Evolutionary conservation across 2,113 vertebrate species (phyloP).

Genomic region (Muntiacus muntjak): DNA sequence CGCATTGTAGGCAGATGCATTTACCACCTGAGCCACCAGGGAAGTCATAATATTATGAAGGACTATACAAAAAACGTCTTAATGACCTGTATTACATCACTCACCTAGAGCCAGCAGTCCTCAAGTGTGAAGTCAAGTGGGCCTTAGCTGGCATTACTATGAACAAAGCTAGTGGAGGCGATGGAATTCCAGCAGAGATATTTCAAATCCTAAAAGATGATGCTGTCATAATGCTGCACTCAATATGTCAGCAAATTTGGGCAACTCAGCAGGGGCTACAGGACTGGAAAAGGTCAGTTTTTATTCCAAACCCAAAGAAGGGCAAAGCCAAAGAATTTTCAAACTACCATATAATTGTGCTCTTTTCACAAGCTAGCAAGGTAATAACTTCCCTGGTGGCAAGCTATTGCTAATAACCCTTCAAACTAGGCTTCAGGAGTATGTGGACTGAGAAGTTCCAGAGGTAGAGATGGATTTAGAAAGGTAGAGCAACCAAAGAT

Average conservation of each 20-base stretch:
- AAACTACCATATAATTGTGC: neutral
- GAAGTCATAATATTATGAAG: neutral
- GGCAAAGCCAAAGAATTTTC: neutral
- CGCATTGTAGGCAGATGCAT: too few species aligned
- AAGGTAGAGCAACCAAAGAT: neutral
- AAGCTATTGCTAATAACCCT: neutral
- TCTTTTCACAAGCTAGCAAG: neutral
- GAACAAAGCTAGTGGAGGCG: neutral
- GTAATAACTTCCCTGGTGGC: neutral
- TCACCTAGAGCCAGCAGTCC: neutral
- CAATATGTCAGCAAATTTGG: neutral
- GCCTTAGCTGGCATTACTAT: neutral
- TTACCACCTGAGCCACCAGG: too few species aligned
- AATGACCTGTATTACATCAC: neutral
- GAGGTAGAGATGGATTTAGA: neutral
- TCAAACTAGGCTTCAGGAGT: neutral
- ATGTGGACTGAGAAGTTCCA: neutral
- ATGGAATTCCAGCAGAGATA: neutral
- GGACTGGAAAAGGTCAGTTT: neutral
- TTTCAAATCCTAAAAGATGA: neutral
- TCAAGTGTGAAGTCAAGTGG: neutral
- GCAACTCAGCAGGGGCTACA: neutral
- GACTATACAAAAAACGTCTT: neutral
- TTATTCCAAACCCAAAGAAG: neutral
- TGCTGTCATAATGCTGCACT: neutral